These are phyloP conservation scores for Eulacestoma nigropectus DNA, from an alignment of 2,113 vertebrate species.

Conservation along the genomic window DNA sequence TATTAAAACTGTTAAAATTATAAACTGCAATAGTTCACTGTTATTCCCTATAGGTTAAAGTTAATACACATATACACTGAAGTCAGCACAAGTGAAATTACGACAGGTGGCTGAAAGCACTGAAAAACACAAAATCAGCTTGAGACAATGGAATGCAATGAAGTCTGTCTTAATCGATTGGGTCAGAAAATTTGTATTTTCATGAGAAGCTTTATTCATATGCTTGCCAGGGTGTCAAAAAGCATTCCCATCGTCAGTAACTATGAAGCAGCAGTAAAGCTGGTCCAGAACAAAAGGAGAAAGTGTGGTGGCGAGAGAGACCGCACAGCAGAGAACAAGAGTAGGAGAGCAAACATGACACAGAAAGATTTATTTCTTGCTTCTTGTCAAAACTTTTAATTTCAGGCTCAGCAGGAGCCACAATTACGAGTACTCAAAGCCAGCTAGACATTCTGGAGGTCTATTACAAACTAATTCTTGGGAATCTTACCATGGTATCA, in stretches of 20 bases:
- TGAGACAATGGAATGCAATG: neutral
- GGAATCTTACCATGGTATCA: slow-evolving; percentile 38
- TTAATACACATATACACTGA: neutral
- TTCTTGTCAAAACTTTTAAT: slow-evolving; percentile 68
- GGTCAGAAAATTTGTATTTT: neutral
- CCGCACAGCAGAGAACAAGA: neutral
- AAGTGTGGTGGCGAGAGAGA: neutral
- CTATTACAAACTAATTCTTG: slow-evolving; percentile 66
- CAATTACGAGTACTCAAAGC: slow-evolving; percentile 55
- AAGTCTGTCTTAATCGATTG: neutral
- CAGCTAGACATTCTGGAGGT: slow-evolving; percentile 48
- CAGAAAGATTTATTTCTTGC: slow-evolving; percentile 10
- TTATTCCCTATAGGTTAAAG: neutral
- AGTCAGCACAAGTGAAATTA: neutral
- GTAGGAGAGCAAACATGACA: neutral
- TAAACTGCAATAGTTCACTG: neutral
- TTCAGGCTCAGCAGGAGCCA: slow-evolving; percentile 63
- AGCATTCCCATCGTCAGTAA: neutral
- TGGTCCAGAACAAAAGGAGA: neutral
- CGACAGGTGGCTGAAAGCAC: neutral
- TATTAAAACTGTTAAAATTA: neutral
- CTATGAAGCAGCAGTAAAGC: neutral
- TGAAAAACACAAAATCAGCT: slow-evolving; percentile 13
- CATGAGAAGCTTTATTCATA: slow-evolving; percentile 5
- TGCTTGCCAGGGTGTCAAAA: slow-evolving; percentile 25